Evolutionary conservation across 2,888 invertebrate species (phyloP).

Genomic region (Brachypterus glaber): DNA sequence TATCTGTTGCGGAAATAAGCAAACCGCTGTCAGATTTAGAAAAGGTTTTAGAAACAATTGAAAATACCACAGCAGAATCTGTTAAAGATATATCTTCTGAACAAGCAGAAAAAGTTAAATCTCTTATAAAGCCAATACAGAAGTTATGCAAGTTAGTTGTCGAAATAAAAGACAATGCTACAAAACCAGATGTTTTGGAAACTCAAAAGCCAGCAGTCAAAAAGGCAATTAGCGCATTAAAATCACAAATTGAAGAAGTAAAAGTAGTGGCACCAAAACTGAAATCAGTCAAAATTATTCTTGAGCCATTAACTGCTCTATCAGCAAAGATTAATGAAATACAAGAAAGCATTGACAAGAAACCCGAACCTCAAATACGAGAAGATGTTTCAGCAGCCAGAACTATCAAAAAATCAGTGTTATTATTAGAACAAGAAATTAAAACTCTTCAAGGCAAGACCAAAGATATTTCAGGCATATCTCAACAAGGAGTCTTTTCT

Average conservation of each 20-base stretch:
- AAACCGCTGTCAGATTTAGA: constrained; percentile 1
- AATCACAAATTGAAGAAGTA: constrained; percentile 8
- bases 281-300: background rate
- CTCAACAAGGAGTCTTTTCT: constrained; percentile 2
- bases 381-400: too few species aligned
- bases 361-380: too few species aligned
- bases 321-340: background rate
- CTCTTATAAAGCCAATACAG: constrained; percentile 23
- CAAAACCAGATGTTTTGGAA: constrained; percentile 4
- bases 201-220: constrained; percentile 4
- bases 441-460: background rate
- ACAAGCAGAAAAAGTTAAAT: constrained; percentile 15
- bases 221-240: constrained; percentile 10
- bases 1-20: constrained; percentile 14
- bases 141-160: constrained; percentile 17
- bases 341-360: background rate
- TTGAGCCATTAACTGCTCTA: background rate
- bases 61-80: constrained; percentile 1
- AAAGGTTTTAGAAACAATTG: background rate
- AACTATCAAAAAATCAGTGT: background rate
- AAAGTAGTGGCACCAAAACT: background rate
- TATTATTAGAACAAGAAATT: constrained; percentile 2
- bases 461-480: background rate
- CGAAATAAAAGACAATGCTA: constrained; percentile 9
- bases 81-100: constrained; percentile 12